These are phyloP conservation scores for Junonia oenone DNA, from an alignment of 2,888 invertebrate species.

Conservation along the genomic window DNA sequence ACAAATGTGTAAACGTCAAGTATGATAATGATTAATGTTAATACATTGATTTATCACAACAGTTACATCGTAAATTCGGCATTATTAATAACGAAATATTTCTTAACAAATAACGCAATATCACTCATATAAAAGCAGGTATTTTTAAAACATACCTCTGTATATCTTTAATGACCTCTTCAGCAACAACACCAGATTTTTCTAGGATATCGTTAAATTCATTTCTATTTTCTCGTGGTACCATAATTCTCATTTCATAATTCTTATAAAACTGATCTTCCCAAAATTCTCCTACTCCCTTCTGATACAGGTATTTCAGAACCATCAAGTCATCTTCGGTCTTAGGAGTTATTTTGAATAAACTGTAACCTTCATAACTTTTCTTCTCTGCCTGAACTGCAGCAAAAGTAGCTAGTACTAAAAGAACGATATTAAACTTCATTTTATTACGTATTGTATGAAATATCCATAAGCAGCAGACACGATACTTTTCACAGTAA, in stretches of 20 bases:
- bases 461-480: slow-evolving; percentile 9
- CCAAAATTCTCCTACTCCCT: slow-evolving; percentile 57
- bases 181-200: slow-evolving; percentile 35
- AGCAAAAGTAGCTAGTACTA: slow-evolving; percentile 31
- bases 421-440: slow-evolving; percentile 31
- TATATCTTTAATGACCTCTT: slow-evolving; percentile 47
- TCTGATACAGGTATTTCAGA: slow-evolving; percentile 60
- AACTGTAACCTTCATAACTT: slow-evolving; percentile 78
- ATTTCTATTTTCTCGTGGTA: slow-evolving; percentile 41
- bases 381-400: slow-evolving; percentile 32
- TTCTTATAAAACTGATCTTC: slow-evolving; percentile 47
- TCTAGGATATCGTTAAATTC: slow-evolving; percentile 38
- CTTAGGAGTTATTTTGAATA: slow-evolving; percentile 76
- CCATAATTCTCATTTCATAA: slow-evolving; percentile 54
- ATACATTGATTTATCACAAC: too few relatives aligned
- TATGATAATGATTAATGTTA: too few relatives aligned
- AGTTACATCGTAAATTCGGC: too few relatives aligned
- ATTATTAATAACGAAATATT: too few relatives aligned
- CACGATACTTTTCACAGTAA: slow-evolving; percentile 4
- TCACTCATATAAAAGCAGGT: too few relatives aligned
- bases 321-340: slow-evolving; percentile 63
- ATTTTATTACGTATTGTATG: slow-evolving; percentile 33
- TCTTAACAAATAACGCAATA: too few relatives aligned
- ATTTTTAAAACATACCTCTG: slow-evolving; percentile 41
- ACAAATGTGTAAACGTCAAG: too few relatives aligned